Percentiles rank a stretch among this genome's conserved stretches.
Conservation (phyloP, 2,113 vertebrate genomes). For the Bungarus multicinctus region DNA sequence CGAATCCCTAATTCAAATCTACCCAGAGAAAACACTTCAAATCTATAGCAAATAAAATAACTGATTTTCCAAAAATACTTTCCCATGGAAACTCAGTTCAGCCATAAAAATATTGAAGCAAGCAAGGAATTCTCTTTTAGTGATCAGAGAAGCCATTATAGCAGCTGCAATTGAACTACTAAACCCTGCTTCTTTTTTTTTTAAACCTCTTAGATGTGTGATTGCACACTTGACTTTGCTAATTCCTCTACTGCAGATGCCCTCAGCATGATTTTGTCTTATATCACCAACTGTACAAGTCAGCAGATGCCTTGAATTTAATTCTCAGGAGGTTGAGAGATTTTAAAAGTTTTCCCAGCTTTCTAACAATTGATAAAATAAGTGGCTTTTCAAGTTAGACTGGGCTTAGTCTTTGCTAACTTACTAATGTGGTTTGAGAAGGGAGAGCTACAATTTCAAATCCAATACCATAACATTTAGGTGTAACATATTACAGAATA, state of each 20-base stretch:
- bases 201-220: background rate
- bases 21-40: background rate
- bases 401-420: background rate
- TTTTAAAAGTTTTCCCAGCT: background rate
- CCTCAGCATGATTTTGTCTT: background rate
- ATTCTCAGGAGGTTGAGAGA: background rate
- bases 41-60: background rate
- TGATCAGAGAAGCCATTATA: background rate
- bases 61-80: background rate
- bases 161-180: background rate
- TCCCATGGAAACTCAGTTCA: background rate
- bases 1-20: background rate
- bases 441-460: background rate
- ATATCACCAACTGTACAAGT: background rate
- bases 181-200: background rate
- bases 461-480: background rate
- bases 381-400: background rate
- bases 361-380: background rate
- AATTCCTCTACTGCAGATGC: background rate
- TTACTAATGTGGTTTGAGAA: background rate
- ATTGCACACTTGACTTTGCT: background rate
- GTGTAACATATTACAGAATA: background rate
- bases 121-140: background rate
- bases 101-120: background rate
- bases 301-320: background rate